Conservation (phyloP, 2,888 invertebrate species). For the Macroteleia sp. region DNA sequence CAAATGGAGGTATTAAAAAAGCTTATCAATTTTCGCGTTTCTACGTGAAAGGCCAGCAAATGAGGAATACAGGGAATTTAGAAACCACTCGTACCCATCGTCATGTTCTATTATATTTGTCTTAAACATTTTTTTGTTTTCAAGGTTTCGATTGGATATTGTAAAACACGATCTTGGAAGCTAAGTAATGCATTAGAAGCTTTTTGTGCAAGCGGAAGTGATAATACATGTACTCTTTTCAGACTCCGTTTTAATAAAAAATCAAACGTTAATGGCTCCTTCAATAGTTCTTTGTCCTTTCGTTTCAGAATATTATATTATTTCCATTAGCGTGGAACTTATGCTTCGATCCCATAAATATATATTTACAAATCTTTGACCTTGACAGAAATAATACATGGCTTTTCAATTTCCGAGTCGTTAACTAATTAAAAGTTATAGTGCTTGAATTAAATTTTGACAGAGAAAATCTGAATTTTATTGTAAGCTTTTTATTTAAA, state of each 20-base stretch:
- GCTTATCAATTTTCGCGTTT: conserved; percentile 46
- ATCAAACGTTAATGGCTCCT: conserved; percentile 37
- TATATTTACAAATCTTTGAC: too few species aligned
- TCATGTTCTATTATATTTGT: conserved; percentile 27
- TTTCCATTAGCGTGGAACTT: too few species aligned
- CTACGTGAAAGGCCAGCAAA: conserved; percentile 51
- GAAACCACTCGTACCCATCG: conserved; percentile 20
- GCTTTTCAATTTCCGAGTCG: too few species aligned
- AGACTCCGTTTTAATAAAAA: conserved; percentile 18
- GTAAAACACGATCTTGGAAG: conserved; percentile 30
- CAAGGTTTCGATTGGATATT: conserved; percentile 14
- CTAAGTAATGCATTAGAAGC: conserved; percentile 64
- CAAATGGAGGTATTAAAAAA: conserved; percentile 35
- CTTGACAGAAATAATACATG: too few species aligned
- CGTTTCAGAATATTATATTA: too few species aligned
- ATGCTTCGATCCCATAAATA: too few species aligned
- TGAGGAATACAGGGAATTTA: conserved; percentile 22
- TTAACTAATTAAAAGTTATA: too few species aligned
- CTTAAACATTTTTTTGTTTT: neutral
- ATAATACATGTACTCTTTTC: conserved; percentile 50
- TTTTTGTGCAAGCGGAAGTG: conserved; percentile 71
- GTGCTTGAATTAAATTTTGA: too few species aligned
- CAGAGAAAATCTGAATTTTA: too few species aligned
- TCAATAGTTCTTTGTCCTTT: conserved; percentile 16
- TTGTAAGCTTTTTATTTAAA: too few species aligned